Evolutionary conservation across 35 echinoderm and acorn worm genomes (phyloP).

Genomic region (Heliocidaris tuberculata): DNA sequence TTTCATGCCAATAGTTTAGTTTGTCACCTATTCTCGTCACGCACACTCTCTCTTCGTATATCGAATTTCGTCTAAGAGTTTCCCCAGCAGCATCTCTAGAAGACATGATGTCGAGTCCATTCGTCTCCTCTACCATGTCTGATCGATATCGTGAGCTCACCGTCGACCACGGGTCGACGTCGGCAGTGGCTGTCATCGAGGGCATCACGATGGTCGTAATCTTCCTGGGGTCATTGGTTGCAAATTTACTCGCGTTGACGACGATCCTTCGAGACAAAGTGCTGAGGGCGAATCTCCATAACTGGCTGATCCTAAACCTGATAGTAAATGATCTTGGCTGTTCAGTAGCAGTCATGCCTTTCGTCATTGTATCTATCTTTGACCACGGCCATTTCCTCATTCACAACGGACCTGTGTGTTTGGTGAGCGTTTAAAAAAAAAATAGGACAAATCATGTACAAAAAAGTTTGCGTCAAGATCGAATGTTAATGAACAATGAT

Average conservation of each 20-base stretch:
- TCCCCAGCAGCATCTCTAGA: too few species aligned
- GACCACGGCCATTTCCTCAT: neutral
- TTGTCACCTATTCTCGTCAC: too few species aligned
- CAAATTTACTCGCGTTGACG: neutral
- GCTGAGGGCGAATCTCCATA: neutral
- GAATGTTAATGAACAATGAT: too few species aligned
- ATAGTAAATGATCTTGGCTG: neutral
- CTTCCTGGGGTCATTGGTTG: neutral
- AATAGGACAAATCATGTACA: too few species aligned
- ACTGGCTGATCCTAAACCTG: slow-evolving; percentile 7
- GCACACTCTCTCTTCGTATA: too few species aligned
- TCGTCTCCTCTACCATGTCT: neutral
- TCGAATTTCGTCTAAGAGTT: too few species aligned
- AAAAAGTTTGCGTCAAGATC: neutral
- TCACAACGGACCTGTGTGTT: neutral
- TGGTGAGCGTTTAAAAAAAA: neutral
- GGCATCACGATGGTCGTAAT: neutral
- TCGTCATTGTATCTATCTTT: neutral
- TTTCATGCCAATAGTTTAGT: too few species aligned
- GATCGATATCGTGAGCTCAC: neutral
- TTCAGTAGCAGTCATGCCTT: neutral
- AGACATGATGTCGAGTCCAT: neutral
- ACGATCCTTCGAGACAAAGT: neutral
- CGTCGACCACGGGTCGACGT: neutral
- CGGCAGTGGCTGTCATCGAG: neutral